These are phyloP conservation scores for Centroberyx gerrardi DNA, from an alignment of 2,797 vertebrate species.

Conservation along the genomic window DNA sequence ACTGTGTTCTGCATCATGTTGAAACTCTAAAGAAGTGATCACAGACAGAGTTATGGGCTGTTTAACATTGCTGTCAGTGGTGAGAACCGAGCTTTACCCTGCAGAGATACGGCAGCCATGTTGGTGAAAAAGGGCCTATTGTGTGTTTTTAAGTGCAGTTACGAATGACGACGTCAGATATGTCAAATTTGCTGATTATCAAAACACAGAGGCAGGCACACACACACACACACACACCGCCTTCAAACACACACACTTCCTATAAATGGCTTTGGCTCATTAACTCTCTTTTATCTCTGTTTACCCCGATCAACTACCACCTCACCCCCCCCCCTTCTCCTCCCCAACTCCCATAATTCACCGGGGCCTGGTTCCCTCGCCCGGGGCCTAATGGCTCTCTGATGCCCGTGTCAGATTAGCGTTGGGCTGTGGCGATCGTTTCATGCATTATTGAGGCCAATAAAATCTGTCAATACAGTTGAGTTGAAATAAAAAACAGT, in stretches of 20 bases:
- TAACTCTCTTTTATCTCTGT: constrained; percentile 57
- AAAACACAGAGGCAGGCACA: constrained; percentile 28
- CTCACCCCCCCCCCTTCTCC: constrained; percentile 1
- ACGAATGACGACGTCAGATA: constrained; percentile 1
- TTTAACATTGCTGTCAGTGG: too few relatives aligned
- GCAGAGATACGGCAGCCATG: too few relatives aligned
- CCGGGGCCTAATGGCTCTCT: constrained; percentile 39
- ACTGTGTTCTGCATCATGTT: too few relatives aligned
- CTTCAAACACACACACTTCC: constrained; percentile 25
- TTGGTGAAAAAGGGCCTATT: too few relatives aligned
- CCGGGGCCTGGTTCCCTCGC: constrained; percentile 11
- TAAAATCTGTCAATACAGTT: constrained; percentile 63
- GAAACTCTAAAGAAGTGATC: too few relatives aligned
- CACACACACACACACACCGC: constrained; percentile 33
- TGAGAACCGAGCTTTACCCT: too few relatives aligned
- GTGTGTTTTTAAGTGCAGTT: too few relatives aligned
- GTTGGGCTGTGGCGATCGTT: constrained; percentile 56
- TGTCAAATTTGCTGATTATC: constrained; percentile 42
- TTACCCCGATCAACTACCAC: constrained; percentile 26
- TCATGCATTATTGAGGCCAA: constrained; percentile 63
- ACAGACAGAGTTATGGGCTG: too few relatives aligned
- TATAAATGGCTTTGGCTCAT: constrained; percentile 61
- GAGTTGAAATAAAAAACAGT: constrained; percentile 30
- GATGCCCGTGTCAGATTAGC: constrained; percentile 49
- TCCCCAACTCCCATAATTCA: constrained; percentile 57